Base-by-base conservation (phyloP, 2,797 vertebrate genomes). In the Botia almorhae region DNA sequence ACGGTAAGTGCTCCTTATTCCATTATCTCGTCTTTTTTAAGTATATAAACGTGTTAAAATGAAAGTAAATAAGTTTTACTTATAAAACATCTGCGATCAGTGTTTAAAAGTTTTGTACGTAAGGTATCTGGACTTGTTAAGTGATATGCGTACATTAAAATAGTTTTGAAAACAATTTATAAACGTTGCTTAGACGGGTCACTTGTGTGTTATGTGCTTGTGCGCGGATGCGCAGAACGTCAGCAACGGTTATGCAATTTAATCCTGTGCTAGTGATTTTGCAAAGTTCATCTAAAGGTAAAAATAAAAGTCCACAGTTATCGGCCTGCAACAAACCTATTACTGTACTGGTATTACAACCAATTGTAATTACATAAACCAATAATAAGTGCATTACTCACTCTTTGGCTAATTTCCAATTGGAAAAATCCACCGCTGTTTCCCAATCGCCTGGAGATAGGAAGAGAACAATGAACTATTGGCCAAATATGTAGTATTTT, bases 361-460 rank as follows among this genome's bases (percentile, higher is more conserved):
- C 0, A 21, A 1, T 39, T 36, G 2, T 29, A 10, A 55, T 10
- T 17, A 46, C 69, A 53, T 3, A 33, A 33, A 33, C 33, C 16
- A 7, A 46, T 29, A 26, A 19, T 19, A 14, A 1, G 13, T 65
- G 14, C 19, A 11, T 63, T 43, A 29, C 55, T 81, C 33, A 51
- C 36, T 69, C 33, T 12, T 43, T 81, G 60, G 64, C 69, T 55
- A 21, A 13, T 55, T 79, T 60, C 78, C 68, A 72, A 29, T 16
- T 64, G 76, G 69, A 79, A 79, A 79, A 79, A 43, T 72, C 48
- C 69, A 78, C 46, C 11, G 23, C 48, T 64, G 33, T 33, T 64
- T 72, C 58, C 11, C 29, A 43, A 26, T 65, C 60, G 26, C 26
- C 16, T 10, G 36, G 36, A 65, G 63, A 65, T 55, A n/a, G 14